Evolutionary conservation across 2,888 invertebrate genomes (phyloP), one percentile per base, ranked within the genome.

Genomic region (Macaria notata): DNA sequence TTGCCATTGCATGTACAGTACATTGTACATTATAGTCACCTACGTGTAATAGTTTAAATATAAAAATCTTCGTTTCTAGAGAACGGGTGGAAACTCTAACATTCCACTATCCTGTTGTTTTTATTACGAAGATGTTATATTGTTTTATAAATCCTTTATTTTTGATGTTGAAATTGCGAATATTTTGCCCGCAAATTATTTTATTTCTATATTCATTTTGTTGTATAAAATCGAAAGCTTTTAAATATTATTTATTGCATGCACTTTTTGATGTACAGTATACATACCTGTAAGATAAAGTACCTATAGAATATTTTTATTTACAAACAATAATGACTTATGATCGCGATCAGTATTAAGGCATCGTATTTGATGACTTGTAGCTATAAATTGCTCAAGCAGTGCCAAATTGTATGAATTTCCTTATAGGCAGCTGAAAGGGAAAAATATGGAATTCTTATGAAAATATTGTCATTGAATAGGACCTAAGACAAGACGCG

Each of bases 71-170:
- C 49, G 38, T 52, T 55, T 51, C 46, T 59, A 47, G 46, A 56
- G 9, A 52, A 54, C 53, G 36, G 61, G 61, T 61, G 58, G 64
- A 57, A 61, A 44, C 52, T 50, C 31, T 49, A 54, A 66, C 68
- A 68, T 68, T 68, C 68, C 68, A 62, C 62, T 64, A 57, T 61
- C 55, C 61, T 63, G 55, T 69, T 62, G 56, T 58, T 56, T 41
- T 56, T 66, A 51, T 57, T 49, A 60, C 41, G 41, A 54, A 53
- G 55, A 61, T 56, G 53, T 59, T 62, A 19, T 19, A 19, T 19
- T 60, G 57, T 68, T 61, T 66, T 64, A 59, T 56, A 55, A 58
- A 53, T 39, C 50, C 59, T 59, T 63, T 66, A 58, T 61, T 54
- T 63, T 58, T 50, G 53, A 46, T 58, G 50, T 54, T 52, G 43